phyloP scores from a whole-genome alignment of 2,888 invertebrate species.

The Entomobrya multifasciata region DNA sequence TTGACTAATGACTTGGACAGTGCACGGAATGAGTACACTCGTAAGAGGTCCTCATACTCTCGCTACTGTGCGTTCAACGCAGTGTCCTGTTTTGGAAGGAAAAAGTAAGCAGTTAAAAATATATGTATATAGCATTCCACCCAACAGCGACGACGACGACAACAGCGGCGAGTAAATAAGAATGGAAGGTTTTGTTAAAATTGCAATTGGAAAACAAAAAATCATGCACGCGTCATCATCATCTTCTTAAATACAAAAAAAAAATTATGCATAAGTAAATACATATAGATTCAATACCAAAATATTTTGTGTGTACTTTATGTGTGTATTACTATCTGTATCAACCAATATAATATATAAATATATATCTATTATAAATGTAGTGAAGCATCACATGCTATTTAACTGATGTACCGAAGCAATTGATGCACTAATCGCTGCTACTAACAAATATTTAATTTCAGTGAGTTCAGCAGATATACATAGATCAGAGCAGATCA shows the following conservation, averaged over 20 bases:
- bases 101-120: constrained; percentile 30
- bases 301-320: not conserved
- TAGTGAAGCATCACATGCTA: too few species aligned
- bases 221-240: constrained; percentile 18
- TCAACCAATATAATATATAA: not conserved
- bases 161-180: not conserved
- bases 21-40: constrained; percentile 56
- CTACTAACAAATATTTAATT: too few species aligned
- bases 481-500: too few species aligned
- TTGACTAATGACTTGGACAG: constrained; percentile 55
- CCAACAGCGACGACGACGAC: not conserved
- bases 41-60: constrained; percentile 65
- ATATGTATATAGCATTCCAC: not conserved
- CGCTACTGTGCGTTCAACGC: constrained; percentile 78
- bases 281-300: too few species aligned
- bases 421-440: constrained; percentile 55
- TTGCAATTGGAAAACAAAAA: not conserved
- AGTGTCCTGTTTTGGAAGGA: constrained; percentile 76
- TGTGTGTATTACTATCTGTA: not conserved
- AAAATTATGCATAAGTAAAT: too few species aligned
- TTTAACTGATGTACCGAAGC: too few species aligned
- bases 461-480: too few species aligned
- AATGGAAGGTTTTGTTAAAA: constrained; percentile 24
- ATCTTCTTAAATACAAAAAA: not conserved
- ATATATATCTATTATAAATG: too few species aligned